Evolutionary conservation across 2,113 vertebrate genomes (phyloP).

Genomic region (Silurus meridionalis): DNA sequence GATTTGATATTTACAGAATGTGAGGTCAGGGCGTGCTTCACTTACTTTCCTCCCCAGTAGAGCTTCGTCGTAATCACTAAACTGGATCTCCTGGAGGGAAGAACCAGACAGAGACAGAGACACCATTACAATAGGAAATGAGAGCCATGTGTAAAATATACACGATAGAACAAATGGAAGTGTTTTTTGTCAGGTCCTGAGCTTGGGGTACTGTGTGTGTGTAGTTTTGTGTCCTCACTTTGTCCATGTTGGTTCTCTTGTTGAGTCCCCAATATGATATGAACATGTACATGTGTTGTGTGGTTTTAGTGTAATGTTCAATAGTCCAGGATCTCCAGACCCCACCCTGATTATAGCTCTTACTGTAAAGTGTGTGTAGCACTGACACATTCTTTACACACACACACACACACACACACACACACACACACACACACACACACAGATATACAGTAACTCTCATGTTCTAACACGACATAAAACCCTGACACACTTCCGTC

Average conservation of each 20-base stretch:
- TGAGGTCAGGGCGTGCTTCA: constrained; percentile 51
- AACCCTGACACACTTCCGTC: not conserved
- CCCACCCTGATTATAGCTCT: not conserved
- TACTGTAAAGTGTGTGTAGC: not conserved
- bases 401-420: no score
- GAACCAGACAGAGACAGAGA: not conserved
- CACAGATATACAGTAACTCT: not conserved
- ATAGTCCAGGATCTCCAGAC: not conserved
- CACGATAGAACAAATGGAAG: no score
- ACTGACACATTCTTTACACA: no score
- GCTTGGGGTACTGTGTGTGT: not conserved
- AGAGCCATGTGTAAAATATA: not conserved
- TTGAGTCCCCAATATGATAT: not conserved
- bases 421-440: not conserved
- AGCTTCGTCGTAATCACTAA: constrained; percentile 98
- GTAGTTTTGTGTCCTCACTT: not conserved
- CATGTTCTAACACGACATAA: not conserved
- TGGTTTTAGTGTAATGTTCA: not conserved
- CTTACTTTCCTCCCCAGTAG: constrained; percentile 99
- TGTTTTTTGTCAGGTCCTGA: not conserved
- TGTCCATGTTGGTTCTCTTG: not conserved
- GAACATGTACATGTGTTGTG: not conserved
- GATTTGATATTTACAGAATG: not conserved
- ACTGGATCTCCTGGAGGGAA: constrained; percentile 84
- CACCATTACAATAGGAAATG: not conserved